Evolutionary conservation across 2,113 vertebrate genomes (phyloP).

Genomic region (Podarcis cretensis): DNA sequence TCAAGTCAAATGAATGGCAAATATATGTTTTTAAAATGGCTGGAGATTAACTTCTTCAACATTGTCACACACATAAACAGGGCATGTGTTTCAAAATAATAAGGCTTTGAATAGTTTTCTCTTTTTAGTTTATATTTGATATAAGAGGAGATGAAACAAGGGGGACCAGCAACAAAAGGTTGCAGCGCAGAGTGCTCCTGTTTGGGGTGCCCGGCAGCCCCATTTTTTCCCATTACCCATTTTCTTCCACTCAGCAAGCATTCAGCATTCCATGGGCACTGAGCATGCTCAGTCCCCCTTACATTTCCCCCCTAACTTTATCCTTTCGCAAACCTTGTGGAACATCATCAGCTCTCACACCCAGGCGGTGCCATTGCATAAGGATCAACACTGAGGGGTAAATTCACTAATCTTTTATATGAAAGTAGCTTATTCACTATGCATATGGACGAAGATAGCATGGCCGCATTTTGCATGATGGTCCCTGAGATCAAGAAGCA

Average conservation of each 20-base stretch:
- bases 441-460: no score
- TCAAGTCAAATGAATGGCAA: slow-evolving; percentile 67
- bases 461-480: no score
- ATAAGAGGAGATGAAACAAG: neutral
- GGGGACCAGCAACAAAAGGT: neutral
- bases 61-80: neutral
- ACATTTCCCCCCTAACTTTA: neutral
- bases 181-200: neutral
- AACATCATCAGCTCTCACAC: neutral
- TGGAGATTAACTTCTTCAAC: neutral
- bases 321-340: neutral
- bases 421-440: no score
- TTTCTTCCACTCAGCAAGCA: neutral
- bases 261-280: neutral
- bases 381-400: neutral
- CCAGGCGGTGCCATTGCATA: neutral
- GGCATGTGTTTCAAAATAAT: neutral
- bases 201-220: neutral
- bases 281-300: neutral
- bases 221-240: neutral
- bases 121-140: neutral
- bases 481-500: no score
- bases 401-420: no score
- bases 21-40: slow-evolving; percentile 64
- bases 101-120: neutral